A percentile compares a stretch with the other conserved stretches of the same genome.
These are phyloP conservation scores for Labroides dimidiatus DNA, from an alignment of 2,797 vertebrate genomes.

Conservation along the genomic window DNA sequence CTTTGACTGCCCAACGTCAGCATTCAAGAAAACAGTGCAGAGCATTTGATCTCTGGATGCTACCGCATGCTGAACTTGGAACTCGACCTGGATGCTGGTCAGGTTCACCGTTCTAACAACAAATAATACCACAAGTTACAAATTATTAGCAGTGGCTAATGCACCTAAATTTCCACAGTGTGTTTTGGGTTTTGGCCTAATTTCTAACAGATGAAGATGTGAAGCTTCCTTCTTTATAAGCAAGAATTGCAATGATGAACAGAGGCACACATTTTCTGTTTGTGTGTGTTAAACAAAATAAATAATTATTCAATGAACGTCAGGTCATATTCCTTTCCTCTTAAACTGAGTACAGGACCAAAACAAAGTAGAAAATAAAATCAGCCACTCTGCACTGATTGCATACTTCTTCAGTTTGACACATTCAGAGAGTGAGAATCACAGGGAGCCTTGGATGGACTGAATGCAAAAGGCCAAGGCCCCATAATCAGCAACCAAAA, in stretches of 20 bases:
- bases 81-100: not conserved
- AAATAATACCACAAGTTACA: not conserved
- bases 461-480: not conserved
- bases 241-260: not conserved
- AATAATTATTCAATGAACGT: not conserved
- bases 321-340: not conserved
- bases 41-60: too few relatives aligned
- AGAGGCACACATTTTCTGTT: not conserved
- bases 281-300: too few relatives aligned
- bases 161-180: not conserved
- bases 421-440: not conserved
- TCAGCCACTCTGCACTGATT: not conserved
- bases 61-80: not conserved
- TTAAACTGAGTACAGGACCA: not conserved
- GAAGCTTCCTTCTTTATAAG: not conserved
- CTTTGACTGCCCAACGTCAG: not conserved
- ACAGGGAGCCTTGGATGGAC: not conserved
- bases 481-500: not conserved
- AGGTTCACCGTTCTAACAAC: not conserved
- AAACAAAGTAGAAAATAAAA: not conserved
- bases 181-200: not conserved
- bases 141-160: not conserved
- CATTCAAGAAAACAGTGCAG: not conserved
- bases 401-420: not conserved
- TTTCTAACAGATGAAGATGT: not conserved